Percentiles rank a stretch among this genome's conserved stretches.
phyloP scores from a whole-genome alignment of 2,888 invertebrate genomes.

The Clitarchus hookeri region DNA sequence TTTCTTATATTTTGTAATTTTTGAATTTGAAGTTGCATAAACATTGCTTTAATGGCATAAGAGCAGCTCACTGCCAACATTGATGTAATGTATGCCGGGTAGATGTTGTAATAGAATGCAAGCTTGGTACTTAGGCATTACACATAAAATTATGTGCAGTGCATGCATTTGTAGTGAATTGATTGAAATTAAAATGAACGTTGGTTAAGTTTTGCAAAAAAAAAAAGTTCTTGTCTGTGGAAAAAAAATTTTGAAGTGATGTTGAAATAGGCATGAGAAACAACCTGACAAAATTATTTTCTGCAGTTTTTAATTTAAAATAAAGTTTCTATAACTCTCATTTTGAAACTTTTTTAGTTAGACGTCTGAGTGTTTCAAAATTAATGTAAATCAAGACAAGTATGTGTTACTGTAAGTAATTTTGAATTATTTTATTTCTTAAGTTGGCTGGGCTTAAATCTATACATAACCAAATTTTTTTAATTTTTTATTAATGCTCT shows the following conservation, averaged over 20 bases:
- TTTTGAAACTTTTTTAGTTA: background rate
- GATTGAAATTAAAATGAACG: background rate
- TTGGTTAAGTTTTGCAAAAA: background rate
- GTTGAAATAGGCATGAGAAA: background rate
- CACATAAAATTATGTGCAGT: background rate
- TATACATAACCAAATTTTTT: background rate
- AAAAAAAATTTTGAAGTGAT: background rate
- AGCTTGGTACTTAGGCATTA: background rate
- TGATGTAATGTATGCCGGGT: background rate
- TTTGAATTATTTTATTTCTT: background rate
- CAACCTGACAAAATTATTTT: background rate
- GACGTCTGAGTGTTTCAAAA: background rate
- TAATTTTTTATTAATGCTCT: no score
- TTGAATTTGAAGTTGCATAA: background rate
- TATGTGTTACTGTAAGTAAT: background rate
- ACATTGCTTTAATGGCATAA: background rate
- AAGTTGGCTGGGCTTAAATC: background rate
- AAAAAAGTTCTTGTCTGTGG: background rate
- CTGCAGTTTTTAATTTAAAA: background rate
- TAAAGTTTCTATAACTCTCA: background rate
- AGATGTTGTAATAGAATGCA: background rate
- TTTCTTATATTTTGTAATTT: slow-evolving; percentile 2
- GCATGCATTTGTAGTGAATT: slow-evolving; percentile 14
- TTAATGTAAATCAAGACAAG: background rate
- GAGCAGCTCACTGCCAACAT: background rate